Evolutionary conservation across 2,797 vertebrate species (phyloP).

Genomic region (Macrochelys suwanniensis): DNA sequence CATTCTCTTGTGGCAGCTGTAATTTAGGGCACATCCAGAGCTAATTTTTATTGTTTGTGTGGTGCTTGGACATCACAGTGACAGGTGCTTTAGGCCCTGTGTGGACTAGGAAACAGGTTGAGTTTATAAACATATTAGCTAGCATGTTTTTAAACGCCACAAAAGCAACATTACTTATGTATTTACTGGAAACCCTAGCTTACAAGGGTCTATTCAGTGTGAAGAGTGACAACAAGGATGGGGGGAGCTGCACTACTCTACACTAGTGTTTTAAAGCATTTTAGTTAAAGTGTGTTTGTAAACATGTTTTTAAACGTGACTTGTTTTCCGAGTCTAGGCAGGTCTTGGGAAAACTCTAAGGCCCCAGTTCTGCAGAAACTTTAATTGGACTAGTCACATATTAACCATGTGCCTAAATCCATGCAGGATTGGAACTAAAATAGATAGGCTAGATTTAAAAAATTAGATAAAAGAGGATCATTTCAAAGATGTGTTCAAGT

Average conservation of each 20-base stretch:
- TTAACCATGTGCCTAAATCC: not conserved
- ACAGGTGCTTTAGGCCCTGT: not conserved
- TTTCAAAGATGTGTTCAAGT: not conserved
- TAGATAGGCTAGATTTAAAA: not conserved
- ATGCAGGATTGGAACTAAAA: not conserved
- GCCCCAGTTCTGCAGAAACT: not conserved
- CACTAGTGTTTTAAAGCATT: not conserved
- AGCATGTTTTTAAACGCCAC: not conserved
- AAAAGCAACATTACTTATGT: not conserved
- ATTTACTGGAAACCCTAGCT: not conserved
- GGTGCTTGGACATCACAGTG: not conserved
- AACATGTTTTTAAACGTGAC: accelerated
- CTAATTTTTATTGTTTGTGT: not conserved
- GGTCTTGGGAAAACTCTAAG: not conserved
- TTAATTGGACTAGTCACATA: accelerated
- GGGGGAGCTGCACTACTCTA: not conserved
- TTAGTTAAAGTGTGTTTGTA: not conserved
- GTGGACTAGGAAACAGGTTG: not conserved
- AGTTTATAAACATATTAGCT: not conserved
- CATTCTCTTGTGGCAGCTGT: not conserved
- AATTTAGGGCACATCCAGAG: not conserved
- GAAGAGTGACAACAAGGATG: not conserved
- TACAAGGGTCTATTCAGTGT: not conserved
- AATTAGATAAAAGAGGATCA: not conserved
- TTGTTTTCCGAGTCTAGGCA: not conserved